These are phyloP conservation scores for Drosophila sucinea DNA, from an alignment of 1,140 invertebrate species.

Conservation along the genomic window DNA sequence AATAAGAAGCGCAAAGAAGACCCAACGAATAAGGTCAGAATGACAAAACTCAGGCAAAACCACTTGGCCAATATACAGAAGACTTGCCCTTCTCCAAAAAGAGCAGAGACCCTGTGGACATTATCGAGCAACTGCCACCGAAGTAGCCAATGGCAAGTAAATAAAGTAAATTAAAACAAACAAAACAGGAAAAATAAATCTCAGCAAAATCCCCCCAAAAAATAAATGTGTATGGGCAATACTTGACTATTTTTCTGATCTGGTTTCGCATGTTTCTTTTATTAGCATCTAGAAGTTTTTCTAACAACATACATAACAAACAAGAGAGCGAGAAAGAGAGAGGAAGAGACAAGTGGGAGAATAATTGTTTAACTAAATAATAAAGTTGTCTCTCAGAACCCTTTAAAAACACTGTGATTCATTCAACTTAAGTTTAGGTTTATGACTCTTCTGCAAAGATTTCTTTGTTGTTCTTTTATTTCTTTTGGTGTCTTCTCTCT, in stretches of 20 bases:
- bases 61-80: not conserved
- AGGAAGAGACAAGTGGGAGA: slow-evolving; percentile 8
- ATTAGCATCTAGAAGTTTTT: slow-evolving; percentile 22
- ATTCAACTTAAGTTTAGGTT: slow-evolving; percentile 35
- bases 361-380: slow-evolving; percentile 1
- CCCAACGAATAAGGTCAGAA: slow-evolving; percentile 62
- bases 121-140: slow-evolving; percentile 15
- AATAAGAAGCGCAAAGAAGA: slow-evolving; percentile 14
- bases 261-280: slow-evolving; percentile 47
- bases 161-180: slow-evolving; percentile 46
- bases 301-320: not conserved
- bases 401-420: slow-evolving; percentile 26
- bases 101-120: slow-evolving; percentile 31
- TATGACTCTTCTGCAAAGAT: slow-evolving; percentile 19
- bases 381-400: not conserved
- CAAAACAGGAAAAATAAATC: slow-evolving; percentile 33
- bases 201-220: slow-evolving; percentile 40
- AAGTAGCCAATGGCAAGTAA: slow-evolving; percentile 9
- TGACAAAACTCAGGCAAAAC: not conserved
- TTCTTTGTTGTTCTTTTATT: slow-evolving; percentile 16
- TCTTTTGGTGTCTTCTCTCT: slow-evolving; percentile 22
- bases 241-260: slow-evolving; percentile 17
- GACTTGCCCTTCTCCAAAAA: too few species aligned
- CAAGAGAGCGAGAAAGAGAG: not conserved
- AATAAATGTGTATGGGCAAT: slow-evolving; percentile 12